Percentiles rank a stretch among this genome's conserved stretches.
phyloP scores from a whole-genome alignment of 2,113 vertebrate genomes.

The Melanerpes aurifrons region DNA sequence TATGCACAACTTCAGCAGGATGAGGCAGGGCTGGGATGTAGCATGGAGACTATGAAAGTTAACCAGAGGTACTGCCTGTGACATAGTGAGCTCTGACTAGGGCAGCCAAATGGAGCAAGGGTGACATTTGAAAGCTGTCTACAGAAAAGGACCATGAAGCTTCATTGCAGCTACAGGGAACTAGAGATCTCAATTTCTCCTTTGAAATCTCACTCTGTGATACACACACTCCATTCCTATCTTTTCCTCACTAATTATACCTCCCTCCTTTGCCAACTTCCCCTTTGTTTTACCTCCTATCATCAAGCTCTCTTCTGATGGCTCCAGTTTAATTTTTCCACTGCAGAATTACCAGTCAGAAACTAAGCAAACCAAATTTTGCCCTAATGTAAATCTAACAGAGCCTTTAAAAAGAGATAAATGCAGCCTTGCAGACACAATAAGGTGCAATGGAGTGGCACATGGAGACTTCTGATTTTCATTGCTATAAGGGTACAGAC shows the following conservation, averaged over 20 bases:
- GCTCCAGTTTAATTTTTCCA: constrained; percentile 13
- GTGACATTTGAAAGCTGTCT: not conserved
- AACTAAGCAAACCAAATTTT: constrained; percentile 12
- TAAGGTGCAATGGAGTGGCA: not conserved
- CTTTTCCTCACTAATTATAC: not conserved
- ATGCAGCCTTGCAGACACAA: not conserved
- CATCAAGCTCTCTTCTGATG: not conserved
- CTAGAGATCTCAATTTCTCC: not conserved
- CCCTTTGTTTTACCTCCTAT: constrained; percentile 11
- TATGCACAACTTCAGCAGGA: not conserved
- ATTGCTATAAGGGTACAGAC: not conserved
- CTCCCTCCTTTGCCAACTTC: not conserved
- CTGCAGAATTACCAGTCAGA: not conserved
- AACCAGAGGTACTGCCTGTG: not conserved
- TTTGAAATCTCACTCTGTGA: not conserved
- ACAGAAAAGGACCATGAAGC: not conserved
- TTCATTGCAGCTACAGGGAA: not conserved
- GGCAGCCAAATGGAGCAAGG: not conserved
- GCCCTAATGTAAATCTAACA: not conserved
- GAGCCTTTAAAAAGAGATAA: constrained; percentile 19
- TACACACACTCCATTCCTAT: not conserved
- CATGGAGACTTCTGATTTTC: not conserved
- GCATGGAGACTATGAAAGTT: not conserved
- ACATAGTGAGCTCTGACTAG: not conserved
- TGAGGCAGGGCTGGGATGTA: not conserved